Evolutionary conservation across 2,888 invertebrate genomes (phyloP).

Genomic region (Saturnia pavonia): DNA sequence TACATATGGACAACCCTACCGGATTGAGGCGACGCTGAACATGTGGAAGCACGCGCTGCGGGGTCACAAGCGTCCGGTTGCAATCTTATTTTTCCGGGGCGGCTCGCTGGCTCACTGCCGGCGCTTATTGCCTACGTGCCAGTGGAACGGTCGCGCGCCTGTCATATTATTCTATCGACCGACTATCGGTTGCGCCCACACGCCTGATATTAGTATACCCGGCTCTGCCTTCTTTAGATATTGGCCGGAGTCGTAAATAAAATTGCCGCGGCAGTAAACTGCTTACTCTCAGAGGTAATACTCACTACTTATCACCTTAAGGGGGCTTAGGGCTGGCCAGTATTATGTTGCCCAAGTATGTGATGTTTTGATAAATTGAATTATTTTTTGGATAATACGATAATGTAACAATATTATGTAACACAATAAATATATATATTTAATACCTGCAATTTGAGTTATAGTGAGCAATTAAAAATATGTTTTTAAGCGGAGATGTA

Average conservation of each 20-base stretch:
- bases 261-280: conserved; percentile 57
- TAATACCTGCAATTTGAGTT: background rate
- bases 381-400: conserved; percentile 14
- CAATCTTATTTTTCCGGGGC: conserved; percentile 77
- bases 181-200: conserved; percentile 74
- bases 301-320: conserved; percentile 57
- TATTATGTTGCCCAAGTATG: conserved; percentile 6
- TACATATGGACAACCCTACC: background rate
- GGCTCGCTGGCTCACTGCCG: conserved; percentile 69
- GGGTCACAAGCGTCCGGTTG: conserved; percentile 54
- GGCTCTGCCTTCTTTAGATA: conserved; percentile 73
- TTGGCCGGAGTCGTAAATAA: conserved; percentile 75
- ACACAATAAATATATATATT: background rate
- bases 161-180: conserved; percentile 80
- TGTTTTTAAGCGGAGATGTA: no score
- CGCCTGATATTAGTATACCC: conserved; percentile 76
- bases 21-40: conserved; percentile 19
- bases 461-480: no score
- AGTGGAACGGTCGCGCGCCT: conserved; percentile 65
- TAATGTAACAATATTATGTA: background rate
- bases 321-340: conserved; percentile 28
- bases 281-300: conserved; percentile 41
- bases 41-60: conserved; percentile 59
- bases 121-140: conserved; percentile 81
- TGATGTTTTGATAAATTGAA: conserved; percentile 15